phyloP scores from a whole-genome alignment of 2,113 vertebrate species.

The Drymodes brunneopygia region DNA sequence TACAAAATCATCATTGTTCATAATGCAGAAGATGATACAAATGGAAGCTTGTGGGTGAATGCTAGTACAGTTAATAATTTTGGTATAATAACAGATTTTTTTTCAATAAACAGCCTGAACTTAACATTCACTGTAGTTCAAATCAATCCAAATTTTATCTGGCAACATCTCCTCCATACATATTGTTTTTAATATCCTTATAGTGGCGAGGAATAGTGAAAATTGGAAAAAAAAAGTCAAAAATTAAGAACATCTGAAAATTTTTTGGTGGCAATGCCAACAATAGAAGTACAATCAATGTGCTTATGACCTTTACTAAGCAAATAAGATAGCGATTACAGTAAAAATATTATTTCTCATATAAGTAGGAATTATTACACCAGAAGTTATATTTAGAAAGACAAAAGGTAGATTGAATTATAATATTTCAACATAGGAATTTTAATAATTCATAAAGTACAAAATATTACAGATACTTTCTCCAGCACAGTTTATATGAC shows the following conservation, averaged over 20 bases:
- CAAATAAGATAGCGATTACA: not conserved
- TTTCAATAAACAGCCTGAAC: not conserved
- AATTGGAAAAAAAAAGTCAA: not conserved
- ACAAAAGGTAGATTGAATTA: not conserved
- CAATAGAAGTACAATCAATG: not conserved
- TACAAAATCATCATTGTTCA: not conserved
- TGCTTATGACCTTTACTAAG: not conserved
- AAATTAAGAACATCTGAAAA: not conserved
- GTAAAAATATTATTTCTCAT: not conserved
- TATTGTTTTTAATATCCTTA: not conserved
- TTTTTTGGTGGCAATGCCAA: not conserved
- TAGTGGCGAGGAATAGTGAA: not conserved
- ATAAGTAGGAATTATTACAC: not conserved
- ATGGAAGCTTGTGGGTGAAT: not conserved
- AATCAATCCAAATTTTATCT: not conserved
- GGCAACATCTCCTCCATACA: not conserved
- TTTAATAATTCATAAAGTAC: not conserved
- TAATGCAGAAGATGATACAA: not conserved
- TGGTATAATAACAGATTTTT: not conserved
- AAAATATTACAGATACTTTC: not conserved
- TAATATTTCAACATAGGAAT: not conserved
- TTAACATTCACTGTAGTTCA: not conserved
- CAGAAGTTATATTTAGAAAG: not conserved
- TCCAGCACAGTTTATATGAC: not conserved
- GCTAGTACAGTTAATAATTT: not conserved